Conservation (phyloP, 1,140 invertebrate genomes). For the Drosophila rufa region DNA sequence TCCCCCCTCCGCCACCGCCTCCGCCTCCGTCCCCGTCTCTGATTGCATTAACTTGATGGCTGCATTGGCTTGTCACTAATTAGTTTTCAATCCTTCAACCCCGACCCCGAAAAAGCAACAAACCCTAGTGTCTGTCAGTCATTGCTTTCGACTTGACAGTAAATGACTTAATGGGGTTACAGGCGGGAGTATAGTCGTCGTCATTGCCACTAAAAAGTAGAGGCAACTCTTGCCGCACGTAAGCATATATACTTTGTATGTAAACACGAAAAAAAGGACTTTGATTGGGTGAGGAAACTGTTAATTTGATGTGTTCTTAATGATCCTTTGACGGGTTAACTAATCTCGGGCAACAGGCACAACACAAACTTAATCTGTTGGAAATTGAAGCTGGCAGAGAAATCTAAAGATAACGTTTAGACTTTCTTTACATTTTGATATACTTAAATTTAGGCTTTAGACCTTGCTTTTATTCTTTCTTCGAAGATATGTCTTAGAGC, state of each 20-base stretch:
- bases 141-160: constrained; percentile 27
- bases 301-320: constrained; percentile 8
- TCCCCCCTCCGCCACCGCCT: neutral
- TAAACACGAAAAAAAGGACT: constrained; percentile 7
- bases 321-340: neutral
- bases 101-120: constrained; percentile 7
- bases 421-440: too few species aligned
- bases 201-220: neutral
- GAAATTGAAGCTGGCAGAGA: too few species aligned
- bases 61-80: constrained; percentile 60
- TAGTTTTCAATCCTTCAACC: constrained; percentile 50
- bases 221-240: neutral
- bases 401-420: too few species aligned
- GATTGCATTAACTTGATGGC: constrained; percentile 41
- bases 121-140: constrained; percentile 24
- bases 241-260: neutral
- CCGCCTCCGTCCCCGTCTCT: neutral
- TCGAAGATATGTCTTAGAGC: too few species aligned
- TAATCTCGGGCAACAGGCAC: neutral
- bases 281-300: constrained; percentile 6
- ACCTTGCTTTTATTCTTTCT: too few species aligned
- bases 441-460: too few species aligned
- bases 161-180: constrained; percentile 42
- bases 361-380: neutral
- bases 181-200: neutral